A percentile compares a stretch with the other conserved stretches of the same genome.
phyloP scores from a whole-genome alignment of 1,140 invertebrate genomes.

The Drosophila repleta region DNA sequence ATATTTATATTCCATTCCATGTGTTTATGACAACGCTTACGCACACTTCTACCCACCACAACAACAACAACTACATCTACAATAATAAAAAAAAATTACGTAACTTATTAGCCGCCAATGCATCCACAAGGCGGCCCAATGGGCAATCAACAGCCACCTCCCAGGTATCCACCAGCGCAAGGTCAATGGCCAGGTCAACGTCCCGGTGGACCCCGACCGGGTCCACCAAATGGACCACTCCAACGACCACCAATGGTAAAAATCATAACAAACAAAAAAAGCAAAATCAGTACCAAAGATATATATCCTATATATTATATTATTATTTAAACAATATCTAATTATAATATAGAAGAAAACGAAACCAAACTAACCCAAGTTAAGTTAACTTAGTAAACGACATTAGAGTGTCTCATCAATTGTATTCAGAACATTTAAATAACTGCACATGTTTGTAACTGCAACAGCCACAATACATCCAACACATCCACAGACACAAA shows the following conservation, averaged over 20 bases:
- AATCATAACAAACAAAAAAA: constrained; percentile 46
- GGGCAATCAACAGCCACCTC: constrained; percentile 84
- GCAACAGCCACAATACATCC: constrained; percentile 36
- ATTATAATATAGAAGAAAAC: constrained; percentile 38
- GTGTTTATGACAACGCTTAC: constrained; percentile 77
- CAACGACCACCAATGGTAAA: constrained; percentile 89
- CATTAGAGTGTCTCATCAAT: constrained; percentile 51
- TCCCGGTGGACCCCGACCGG: constrained; percentile 89
- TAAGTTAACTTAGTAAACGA: constrained; percentile 71
- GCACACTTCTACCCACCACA: constrained; percentile 68
- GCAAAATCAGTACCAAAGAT: constrained; percentile 26
- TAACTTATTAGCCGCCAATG: constrained; percentile 80
- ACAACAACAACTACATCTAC: constrained; percentile 66
- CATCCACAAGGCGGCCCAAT: constrained; percentile 81
- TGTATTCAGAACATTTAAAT: constrained; percentile 80
- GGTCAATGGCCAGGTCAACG: constrained; percentile 85
- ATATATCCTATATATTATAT: constrained; percentile 37
- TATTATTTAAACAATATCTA: constrained; percentile 32
- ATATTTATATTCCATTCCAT: constrained; percentile 82
- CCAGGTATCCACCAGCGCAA: constrained; percentile 83
- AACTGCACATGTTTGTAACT: constrained; percentile 50
- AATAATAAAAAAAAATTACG: constrained; percentile 56
- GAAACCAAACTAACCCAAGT: constrained; percentile 57
- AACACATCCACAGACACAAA: constrained; percentile 16
- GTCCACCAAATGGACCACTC: constrained; percentile 85